phyloP scores from a whole-genome alignment of 2,797 vertebrate genomes.

The Syngnathus acus region DNA sequence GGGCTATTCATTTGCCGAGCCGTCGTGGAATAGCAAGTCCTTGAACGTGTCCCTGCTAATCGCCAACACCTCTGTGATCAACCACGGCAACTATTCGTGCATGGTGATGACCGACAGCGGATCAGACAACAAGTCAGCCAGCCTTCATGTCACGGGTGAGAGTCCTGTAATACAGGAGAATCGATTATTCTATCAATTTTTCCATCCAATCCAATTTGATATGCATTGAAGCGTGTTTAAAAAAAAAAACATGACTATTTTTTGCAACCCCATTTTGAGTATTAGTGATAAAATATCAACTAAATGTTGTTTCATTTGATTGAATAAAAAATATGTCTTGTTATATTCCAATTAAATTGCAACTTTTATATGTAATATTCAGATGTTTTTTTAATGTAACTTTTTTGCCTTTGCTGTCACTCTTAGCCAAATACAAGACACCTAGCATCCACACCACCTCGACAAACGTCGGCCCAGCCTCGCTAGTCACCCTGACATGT shows the following conservation, averaged over 20 bases:
- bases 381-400: not conserved
- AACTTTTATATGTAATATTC: not conserved
- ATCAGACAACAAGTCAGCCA: rapidly evolving
- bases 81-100: constrained; percentile 16
- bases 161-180: not conserved
- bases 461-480: rapidly evolving
- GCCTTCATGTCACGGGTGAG: constrained; percentile 45
- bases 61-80: constrained; percentile 10
- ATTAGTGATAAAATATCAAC: too few species aligned
- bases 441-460: rapidly evolving
- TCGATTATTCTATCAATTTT: too few species aligned
- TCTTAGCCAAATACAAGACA: constrained; percentile 42
- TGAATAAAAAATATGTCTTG: too few species aligned
- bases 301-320: too few species aligned
- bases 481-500: constrained; percentile 36
- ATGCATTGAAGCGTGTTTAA: too few species aligned
- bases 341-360: too few species aligned
- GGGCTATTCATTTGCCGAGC: constrained; percentile 21
- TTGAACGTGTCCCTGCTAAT: constrained; percentile 56
- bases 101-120: not conserved
- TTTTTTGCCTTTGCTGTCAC: not conserved
- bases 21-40: not conserved
- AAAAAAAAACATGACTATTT: too few species aligned
- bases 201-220: too few species aligned
- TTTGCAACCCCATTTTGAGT: too few species aligned